A percentile compares a stretch with the other conserved stretches of the same genome.
These are phyloP conservation scores for Pararge aegeria DNA, from an alignment of 1,140 invertebrate genomes.

Conservation along the genomic window DNA sequence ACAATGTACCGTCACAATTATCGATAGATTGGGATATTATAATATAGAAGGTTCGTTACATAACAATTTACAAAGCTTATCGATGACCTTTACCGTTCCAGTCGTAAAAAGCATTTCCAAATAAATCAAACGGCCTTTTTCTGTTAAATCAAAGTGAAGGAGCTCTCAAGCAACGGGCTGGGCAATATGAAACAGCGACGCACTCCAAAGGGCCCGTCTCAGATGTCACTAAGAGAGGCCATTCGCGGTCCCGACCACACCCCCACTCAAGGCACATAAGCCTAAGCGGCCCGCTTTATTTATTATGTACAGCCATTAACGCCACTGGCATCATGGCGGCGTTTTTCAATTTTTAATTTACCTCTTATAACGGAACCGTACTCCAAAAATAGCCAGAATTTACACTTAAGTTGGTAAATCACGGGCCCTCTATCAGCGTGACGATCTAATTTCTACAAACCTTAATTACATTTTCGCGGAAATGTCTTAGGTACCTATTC, in stretches of 20 bases:
- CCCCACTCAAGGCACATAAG: constrained; percentile 76
- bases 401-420: constrained; percentile 62
- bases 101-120: constrained; percentile 31
- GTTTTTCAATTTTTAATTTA: constrained; percentile 77
- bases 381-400: constrained; percentile 56
- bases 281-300: constrained; percentile 73
- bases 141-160: constrained; percentile 74
- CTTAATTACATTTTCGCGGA: constrained; percentile 35
- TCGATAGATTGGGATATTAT: too few species aligned
- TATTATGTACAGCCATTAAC: constrained; percentile 78
- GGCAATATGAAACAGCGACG: constrained; percentile 74
- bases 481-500: constrained; percentile 8
- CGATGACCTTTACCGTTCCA: constrained; percentile 37
- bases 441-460: constrained; percentile 35
- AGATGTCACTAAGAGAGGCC: constrained; percentile 73
- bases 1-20: too few species aligned
- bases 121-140: constrained; percentile 64
- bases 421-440: constrained; percentile 31
- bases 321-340: constrained; percentile 71
- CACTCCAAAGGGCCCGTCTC: constrained; percentile 74
- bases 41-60: too few species aligned
- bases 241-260: constrained; percentile 72
- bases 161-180: constrained; percentile 62
- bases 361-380: constrained; percentile 56
- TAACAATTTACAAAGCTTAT: constrained; percentile 12